These are phyloP conservation scores for Tokudaia muenninki DNA, from an alignment of 2,797 vertebrate genomes.

Conservation along the genomic window DNA sequence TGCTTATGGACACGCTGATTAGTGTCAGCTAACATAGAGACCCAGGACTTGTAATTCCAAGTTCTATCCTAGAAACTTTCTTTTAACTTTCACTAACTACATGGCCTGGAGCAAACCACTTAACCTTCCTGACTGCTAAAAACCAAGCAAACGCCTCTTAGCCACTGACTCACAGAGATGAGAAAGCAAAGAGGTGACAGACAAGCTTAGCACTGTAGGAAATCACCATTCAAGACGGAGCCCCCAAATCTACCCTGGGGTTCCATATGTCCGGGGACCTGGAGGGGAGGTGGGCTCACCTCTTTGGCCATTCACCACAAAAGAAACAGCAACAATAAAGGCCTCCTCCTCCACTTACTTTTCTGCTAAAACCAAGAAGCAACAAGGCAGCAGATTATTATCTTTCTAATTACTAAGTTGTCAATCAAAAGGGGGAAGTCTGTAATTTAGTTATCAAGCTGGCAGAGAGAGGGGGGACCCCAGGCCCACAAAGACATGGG, in stretches of 20 bases:
- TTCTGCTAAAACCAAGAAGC: constrained; percentile 70
- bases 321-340: constrained; percentile 19
- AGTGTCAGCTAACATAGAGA: neutral
- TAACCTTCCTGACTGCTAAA: neutral
- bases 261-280: neutral
- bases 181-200: neutral
- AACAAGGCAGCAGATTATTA: constrained; percentile 18
- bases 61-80: neutral
- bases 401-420: constrained; percentile 70
- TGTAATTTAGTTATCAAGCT: constrained; percentile 45
- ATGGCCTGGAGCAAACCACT: neutral
- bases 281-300: neutral
- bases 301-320: constrained; percentile 13
- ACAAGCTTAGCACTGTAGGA: neutral
- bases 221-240: neutral
- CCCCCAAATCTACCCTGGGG: neutral
- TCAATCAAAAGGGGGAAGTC: constrained; percentile 56
- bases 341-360: neutral
- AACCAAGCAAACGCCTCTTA: neutral
- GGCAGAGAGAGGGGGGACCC: constrained; percentile 32
- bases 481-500: neutral
- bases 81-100: neutral
- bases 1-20: neutral
- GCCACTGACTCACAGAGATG: neutral
- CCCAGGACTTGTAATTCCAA: too few species aligned